Percentiles rank a stretch among this genome's conserved stretches.
Evolutionary conservation across 2,113 vertebrate genomes (phyloP).

Genomic region (Apodemus speciosus): DNA sequence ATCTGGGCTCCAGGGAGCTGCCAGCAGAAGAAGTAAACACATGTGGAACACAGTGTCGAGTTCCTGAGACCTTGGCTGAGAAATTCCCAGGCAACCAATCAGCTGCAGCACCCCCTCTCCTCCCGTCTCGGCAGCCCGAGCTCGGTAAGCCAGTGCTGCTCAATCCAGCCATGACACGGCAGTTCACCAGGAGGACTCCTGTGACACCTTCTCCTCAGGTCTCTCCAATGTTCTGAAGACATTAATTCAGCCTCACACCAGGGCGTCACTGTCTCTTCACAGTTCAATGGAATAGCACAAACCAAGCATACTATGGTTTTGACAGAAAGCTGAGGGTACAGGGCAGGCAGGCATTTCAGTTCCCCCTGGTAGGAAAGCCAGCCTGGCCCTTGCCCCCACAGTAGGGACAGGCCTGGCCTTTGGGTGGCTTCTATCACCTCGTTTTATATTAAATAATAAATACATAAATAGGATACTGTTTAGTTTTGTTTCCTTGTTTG

Average conservation of each 20-base stretch:
- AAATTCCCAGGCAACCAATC: neutral
- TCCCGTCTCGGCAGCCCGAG: neutral
- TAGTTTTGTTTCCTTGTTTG: neutral
- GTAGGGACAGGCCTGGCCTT: neutral
- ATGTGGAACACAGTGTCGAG: constrained; percentile 50
- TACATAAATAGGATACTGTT: neutral
- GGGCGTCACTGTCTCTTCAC: neutral
- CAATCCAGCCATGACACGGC: neutral
- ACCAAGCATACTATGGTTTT: neutral
- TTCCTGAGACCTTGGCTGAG: constrained; percentile 21
- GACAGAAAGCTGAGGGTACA: neutral
- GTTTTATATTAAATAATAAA: neutral
- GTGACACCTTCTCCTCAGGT: neutral
- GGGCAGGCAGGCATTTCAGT: neutral
- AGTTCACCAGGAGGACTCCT: neutral
- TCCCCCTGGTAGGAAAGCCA: neutral
- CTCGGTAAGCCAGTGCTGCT: neutral
- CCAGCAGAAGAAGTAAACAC: constrained; percentile 58
- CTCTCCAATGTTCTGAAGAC: neutral
- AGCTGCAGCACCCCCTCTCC: neutral
- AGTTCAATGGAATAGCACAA: constrained; percentile 4
- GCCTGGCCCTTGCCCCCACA: neutral
- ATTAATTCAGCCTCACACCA: neutral
- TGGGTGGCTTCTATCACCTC: neutral
- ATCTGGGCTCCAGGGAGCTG: neutral